Evolutionary conservation across 2,113 vertebrate species (phyloP).

Genomic region (Melanotaenia duboulayi): DNA sequence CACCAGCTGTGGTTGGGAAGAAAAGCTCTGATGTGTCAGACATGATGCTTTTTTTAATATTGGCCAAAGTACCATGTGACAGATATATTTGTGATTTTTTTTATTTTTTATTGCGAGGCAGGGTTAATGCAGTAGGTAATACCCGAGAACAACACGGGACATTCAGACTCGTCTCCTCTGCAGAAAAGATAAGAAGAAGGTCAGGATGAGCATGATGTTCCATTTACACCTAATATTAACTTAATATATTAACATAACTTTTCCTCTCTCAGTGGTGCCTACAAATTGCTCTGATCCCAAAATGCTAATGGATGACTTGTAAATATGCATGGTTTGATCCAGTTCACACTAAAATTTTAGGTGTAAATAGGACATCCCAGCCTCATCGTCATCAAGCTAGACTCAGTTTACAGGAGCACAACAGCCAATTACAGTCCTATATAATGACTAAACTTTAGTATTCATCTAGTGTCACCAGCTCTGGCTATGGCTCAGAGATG

Average conservation of each 20-base stretch:
- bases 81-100: too few species aligned
- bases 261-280: neutral
- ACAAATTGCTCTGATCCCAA: neutral
- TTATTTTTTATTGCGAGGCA: neutral
- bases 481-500: too few species aligned
- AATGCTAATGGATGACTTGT: neutral
- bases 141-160: neutral
- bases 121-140: neutral
- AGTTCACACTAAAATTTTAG: neutral
- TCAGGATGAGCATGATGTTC: neutral
- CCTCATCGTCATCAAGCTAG: neutral
- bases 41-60: neutral
- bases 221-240: neutral
- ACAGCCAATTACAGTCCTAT: neutral
- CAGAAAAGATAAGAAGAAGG: neutral
- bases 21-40: constrained; percentile 4
- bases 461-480: constrained; percentile 10
- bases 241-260: too few species aligned
- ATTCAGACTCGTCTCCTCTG: neutral
- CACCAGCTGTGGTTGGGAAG: constrained; percentile 1
- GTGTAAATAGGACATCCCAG: neutral
- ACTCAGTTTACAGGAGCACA: neutral
- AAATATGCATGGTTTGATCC: neutral
- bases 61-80: neutral
- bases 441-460: neutral